Evolutionary conservation across 1,140 invertebrate species (phyloP).

Genomic region (Drosophila ficusphila): DNA sequence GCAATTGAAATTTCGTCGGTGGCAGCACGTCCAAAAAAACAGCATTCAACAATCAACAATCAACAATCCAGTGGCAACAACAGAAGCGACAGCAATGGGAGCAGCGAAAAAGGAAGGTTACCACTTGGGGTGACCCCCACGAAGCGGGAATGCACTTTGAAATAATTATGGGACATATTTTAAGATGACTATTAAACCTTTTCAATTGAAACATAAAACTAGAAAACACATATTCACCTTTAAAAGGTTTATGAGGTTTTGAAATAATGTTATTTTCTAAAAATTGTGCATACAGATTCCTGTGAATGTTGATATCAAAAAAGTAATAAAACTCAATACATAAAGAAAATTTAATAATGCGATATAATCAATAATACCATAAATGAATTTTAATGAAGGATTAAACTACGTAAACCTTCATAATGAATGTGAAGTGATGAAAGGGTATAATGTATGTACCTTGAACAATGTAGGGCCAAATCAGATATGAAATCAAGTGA

Average conservation of each 20-base stretch:
- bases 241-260: no score
- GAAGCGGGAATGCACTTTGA: slow-evolving; percentile 13
- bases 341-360: no score
- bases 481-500: not conserved
- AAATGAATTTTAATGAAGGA: not conserved
- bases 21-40: slow-evolving; percentile 58
- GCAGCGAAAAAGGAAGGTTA: slow-evolving; percentile 55
- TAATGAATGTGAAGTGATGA: not conserved
- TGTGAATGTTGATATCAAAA: no score
- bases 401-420: not conserved
- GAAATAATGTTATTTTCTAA: no score
- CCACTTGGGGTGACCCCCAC: not conserved
- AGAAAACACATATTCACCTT: no score
- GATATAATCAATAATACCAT: no score
- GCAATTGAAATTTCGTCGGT: slow-evolving; percentile 37
- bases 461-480: not conserved
- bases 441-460: slow-evolving; percentile 4
- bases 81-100: slow-evolving; percentile 42
- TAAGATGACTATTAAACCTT: no score
- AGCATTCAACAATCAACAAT: slow-evolving; percentile 40
- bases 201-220: no score
- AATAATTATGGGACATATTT: no score
- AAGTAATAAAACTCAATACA: no score
- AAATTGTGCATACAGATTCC: no score
- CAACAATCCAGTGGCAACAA: slow-evolving; percentile 19